Evolutionary conservation across 2,797 vertebrate species (phyloP), one percentile per base, ranked within the genome.

Genomic region (Cyprinella venusta): DNA sequence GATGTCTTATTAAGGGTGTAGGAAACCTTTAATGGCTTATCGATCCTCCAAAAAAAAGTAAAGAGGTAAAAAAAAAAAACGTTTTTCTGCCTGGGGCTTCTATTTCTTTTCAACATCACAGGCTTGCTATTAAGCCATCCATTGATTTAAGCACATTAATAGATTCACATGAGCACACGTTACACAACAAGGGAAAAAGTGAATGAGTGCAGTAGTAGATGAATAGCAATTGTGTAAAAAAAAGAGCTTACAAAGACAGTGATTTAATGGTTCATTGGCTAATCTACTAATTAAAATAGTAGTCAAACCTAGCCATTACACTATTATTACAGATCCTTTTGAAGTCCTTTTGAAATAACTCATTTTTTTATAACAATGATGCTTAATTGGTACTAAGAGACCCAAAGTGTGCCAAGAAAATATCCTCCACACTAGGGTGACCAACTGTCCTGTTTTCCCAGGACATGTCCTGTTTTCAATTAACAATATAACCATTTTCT

Each of bases 21-120:
- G 54, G 52, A 83, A 87, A 79, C 52, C 77, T 83, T 85, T 85
- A 88, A 87, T 85, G 84, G 81, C 56, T 88, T 88, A 88, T 88
- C 59, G 79, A 88, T 88, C 81, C 65, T 50, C 19, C 38, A 79
- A 79, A 85, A 33, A 30, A 54, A 80, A 77, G 13, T 19, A 50
- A 26, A 21, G 54, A 87, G 50, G 69, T 65, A 86, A 85, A 85
- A 36, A 45, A 72, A 86, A 85, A 85, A 36, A 45, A 72, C 45
- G 54, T 40, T 24, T 79, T 68, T 76, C 15, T 76, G 80, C 59
- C 76, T 16, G 8, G 26, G 56, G 85, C 40, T 19, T 56, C 24
- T 59, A 2, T 67, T 79, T 64, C 9, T 68, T 84, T 72, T 24
- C 61, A 48, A 84, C 82, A 56, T 68, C 52, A 59, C 26, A 67